These are phyloP conservation scores for Dromaius novaehollandiae DNA, from an alignment of 2,113 vertebrate genomes.

Conservation along the genomic window DNA sequence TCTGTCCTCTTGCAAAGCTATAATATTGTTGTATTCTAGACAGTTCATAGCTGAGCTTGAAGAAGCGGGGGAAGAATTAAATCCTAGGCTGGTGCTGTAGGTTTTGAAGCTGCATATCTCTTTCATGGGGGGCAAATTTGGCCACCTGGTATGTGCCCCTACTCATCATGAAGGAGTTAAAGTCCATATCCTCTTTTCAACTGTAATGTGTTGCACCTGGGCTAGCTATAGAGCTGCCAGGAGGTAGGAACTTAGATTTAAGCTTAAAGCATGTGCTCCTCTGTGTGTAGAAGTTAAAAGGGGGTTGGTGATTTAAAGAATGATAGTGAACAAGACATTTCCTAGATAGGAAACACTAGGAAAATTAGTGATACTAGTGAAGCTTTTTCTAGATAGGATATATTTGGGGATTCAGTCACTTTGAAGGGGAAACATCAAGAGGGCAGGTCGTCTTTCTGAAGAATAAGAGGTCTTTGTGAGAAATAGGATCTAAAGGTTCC, in stretches of 20 bases:
- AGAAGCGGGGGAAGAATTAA: not conserved
- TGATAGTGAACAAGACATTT: not conserved
- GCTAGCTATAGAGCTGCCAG: not conserved
- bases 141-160: not conserved
- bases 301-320: not conserved
- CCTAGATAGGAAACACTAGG: fast-evolving
- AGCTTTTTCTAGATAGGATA: not conserved
- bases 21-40: not conserved
- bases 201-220: not conserved
- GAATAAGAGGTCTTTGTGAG: not conserved
- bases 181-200: not conserved
- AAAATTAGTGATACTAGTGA: not conserved
- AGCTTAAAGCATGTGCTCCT: not conserved
- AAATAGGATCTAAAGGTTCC: not conserved
- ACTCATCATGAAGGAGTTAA: not conserved
- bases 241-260: not conserved
- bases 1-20: not conserved
- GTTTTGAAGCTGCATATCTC: too few species aligned
- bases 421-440: not conserved
- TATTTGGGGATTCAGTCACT: not conserved
- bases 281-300: not conserved
- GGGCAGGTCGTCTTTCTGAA: not conserved
- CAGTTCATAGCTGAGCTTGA: not conserved
- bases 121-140: not conserved
- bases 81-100: not conserved